Conservation (phyloP, 2,113 vertebrate genomes). For the Nerophis ophidion region DNA sequence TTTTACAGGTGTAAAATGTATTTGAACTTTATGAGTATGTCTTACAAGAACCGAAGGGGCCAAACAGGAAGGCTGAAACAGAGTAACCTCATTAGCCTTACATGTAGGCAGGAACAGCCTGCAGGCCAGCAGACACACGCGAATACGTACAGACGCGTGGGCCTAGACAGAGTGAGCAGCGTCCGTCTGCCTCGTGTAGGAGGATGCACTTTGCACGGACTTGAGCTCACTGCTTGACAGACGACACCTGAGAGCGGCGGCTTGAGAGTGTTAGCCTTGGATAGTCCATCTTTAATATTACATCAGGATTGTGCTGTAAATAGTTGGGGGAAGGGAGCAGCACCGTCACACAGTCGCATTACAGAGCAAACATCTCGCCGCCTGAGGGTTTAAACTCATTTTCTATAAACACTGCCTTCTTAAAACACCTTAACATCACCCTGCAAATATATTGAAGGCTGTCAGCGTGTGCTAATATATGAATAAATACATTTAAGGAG, state of each 20-base stretch:
- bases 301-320: conserved; percentile 52
- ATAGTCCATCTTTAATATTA: conserved; percentile 30
- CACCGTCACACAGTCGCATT: conserved; percentile 10
- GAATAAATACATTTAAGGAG: too few species aligned
- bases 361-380: conserved; percentile 26
- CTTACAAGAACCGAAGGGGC: conserved; percentile 16
- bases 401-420: conserved; percentile 28
- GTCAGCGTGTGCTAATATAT: too few species aligned
- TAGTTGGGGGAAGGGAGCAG: conserved; percentile 47
- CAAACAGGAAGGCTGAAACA: conserved; percentile 50
- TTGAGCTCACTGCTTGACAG: conserved; percentile 10
- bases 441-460: too few species aligned
- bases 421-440: conserved; percentile 10
- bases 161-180: conserved; percentile 37
- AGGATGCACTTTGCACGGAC: conserved; percentile 36
- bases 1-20: too few species aligned
- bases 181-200: conserved; percentile 26
- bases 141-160: conserved; percentile 23
- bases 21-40: background rate
- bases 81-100: conserved; percentile 60
- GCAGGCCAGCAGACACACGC: conserved; percentile 35
- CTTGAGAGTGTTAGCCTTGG: conserved; percentile 34
- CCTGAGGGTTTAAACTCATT: conserved; percentile 44
- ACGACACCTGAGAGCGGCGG: conserved; percentile 34
- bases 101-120: conserved; percentile 57